Conservation (phyloP, 2,888 invertebrate genomes). For the Agonopterix subpropinquella region DNA sequence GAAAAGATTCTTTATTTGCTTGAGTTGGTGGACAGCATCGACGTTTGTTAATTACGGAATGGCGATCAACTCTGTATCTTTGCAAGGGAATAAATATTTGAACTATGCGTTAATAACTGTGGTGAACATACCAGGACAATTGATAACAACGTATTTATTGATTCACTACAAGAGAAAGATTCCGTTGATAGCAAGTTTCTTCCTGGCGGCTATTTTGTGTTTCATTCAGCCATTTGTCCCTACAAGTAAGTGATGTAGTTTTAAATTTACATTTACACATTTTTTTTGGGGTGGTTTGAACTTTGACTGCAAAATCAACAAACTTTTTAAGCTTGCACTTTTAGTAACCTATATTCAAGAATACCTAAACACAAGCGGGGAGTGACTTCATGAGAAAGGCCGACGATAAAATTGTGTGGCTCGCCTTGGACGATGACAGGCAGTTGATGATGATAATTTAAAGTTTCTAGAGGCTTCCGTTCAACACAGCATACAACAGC, state of each 20-base stretch:
- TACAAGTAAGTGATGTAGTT: slow-evolving; percentile 45
- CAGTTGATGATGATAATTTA: no score
- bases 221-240: slow-evolving; percentile 77
- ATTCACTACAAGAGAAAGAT: slow-evolving; percentile 72
- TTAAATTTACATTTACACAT: no score
- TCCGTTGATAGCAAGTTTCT: slow-evolving; percentile 71
- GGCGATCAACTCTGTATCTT: slow-evolving; percentile 82
- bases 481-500: no score
- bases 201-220: slow-evolving; percentile 74
- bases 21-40: slow-evolving; percentile 76
- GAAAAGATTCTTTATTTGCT: slow-evolving; percentile 49
- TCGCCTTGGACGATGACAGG: no score
- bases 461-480: no score
- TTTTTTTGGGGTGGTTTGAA: no score
- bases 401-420: no score
- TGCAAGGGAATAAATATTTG: slow-evolving; percentile 84
- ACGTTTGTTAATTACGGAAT: slow-evolving; percentile 87
- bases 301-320: no score
- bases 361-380: no score
- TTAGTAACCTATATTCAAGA: no score
- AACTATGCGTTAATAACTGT: slow-evolving; percentile 80
- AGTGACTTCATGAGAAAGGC: no score
- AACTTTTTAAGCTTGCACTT: no score
- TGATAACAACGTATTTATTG: slow-evolving; percentile 70
- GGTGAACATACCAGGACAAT: slow-evolving; percentile 76